A percentile compares a stretch with the other conserved stretches of the same genome.
Evolutionary conservation across 2,113 vertebrate genomes (phyloP).

Genomic region (Burhinus bistriatus): DNA sequence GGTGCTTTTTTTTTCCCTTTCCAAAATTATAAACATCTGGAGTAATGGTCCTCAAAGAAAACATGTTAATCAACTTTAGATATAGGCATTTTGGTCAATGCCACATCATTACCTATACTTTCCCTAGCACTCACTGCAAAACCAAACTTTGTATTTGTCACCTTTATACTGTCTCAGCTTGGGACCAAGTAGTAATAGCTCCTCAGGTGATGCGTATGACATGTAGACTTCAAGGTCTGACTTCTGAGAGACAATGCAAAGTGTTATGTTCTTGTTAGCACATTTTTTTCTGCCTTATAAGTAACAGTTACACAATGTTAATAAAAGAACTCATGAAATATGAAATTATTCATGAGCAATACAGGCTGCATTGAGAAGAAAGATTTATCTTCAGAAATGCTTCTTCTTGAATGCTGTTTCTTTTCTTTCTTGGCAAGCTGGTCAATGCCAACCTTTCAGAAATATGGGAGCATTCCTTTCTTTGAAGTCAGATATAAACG

Average conservation of each 20-base stretch:
- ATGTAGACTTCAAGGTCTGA: not conserved
- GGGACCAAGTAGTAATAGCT: not conserved
- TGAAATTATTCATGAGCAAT: not conserved
- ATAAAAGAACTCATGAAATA: not conserved
- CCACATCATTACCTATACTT: not conserved
- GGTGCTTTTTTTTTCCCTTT: rapidly evolving
- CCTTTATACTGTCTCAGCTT: not conserved
- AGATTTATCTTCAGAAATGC: not conserved
- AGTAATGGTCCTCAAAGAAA: not conserved
- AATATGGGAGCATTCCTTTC: not conserved
- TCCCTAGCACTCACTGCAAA: not conserved
- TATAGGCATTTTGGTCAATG: not conserved
- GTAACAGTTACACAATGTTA: not conserved
- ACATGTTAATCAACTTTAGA: not conserved
- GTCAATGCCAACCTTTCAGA: not conserved
- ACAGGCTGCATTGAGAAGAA: not conserved
- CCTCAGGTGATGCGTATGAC: not conserved
- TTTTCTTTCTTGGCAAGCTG: not conserved
- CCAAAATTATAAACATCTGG: not conserved
- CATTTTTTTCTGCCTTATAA: not conserved
- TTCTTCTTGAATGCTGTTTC: not conserved
- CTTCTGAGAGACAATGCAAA: not conserved
- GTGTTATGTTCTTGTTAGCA: not conserved
- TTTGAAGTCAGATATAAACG: not conserved
- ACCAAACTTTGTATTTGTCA: not conserved